Percentiles rank a stretch among this genome's conserved stretches.
These are phyloP conservation scores for Tinea semifulvella DNA, from an alignment of 2,888 invertebrate genomes.

Conservation along the genomic window DNA sequence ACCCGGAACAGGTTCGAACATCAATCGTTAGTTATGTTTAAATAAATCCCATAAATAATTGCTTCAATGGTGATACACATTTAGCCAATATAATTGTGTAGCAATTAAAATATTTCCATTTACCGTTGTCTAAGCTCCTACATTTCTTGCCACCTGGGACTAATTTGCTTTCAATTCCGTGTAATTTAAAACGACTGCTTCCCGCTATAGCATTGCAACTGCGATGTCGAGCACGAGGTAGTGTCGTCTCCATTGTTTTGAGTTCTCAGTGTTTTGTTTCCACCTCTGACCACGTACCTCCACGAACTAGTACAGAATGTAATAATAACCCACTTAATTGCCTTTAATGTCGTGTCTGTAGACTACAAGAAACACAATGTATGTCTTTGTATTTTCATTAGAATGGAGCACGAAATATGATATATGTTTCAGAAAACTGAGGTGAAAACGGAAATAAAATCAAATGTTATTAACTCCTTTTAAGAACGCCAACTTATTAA, in stretches of 20 bases:
- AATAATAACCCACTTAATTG: conserved; percentile 9
- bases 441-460: conserved; percentile 1
- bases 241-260: conserved; percentile 9
- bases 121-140: not conserved
- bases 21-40: not conserved
- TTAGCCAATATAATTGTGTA: conserved; percentile 1
- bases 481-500: not conserved
- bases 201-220: conserved; percentile 9
- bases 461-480: not conserved
- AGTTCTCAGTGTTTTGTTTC: conserved; percentile 10
- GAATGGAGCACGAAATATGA: conserved; percentile 7
- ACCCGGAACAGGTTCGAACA: not conserved
- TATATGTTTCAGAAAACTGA: conserved; percentile 8
- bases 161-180: conserved; percentile 12
- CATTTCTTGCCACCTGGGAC: conserved; percentile 8
- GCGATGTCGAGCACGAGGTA: not conserved
- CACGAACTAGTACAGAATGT: conserved; percentile 4
- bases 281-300: conserved; percentile 6
- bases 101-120: conserved; percentile 3
- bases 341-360: conserved; percentile 7
- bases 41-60: not conserved
- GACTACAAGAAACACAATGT: conserved; percentile 5
- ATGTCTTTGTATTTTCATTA: conserved; percentile 5
- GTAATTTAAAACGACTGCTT: conserved; percentile 3
- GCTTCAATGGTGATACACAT: too few relatives aligned